Evolutionary conservation across 64 coral and sea anemone species (phyloP).

Genomic region (Pocillopora verrucosa): DNA sequence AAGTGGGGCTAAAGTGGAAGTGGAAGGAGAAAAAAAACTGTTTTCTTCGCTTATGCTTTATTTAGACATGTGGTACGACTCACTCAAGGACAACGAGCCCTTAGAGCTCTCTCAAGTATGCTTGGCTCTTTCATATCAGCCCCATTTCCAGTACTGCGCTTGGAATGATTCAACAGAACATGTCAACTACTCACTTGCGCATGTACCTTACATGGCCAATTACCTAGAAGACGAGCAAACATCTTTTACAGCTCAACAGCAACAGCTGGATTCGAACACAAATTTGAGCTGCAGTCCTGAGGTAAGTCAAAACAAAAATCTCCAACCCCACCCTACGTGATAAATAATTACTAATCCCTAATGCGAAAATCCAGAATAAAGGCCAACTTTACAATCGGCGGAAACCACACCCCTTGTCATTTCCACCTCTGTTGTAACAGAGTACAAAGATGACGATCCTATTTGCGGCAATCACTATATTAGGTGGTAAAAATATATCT

Average conservation of each 20-base stretch:
- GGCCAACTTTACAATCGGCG: too few relatives aligned
- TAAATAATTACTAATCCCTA: too few relatives aligned
- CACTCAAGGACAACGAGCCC: not conserved
- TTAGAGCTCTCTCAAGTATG: constrained; percentile 7
- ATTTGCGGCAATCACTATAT: too few relatives aligned
- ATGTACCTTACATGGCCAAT: not conserved
- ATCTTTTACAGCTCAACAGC: not conserved
- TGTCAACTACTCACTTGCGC: not conserved
- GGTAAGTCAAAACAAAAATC: too few relatives aligned
- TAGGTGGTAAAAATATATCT: too few relatives aligned
- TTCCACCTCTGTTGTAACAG: too few relatives aligned
- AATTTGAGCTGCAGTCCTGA: not conserved
- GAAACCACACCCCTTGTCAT: too few relatives aligned
- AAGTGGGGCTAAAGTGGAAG: not conserved
- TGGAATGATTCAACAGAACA: not conserved
- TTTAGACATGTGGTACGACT: constrained; percentile 31
- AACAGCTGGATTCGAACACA: not conserved
- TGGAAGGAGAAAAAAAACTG: not conserved
- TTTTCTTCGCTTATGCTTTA: not conserved
- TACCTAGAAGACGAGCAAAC: not conserved
- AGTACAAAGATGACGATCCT: too few relatives aligned
- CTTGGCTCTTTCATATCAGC: not conserved
- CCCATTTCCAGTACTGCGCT: not conserved
- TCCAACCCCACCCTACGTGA: too few relatives aligned
- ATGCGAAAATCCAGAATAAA: too few relatives aligned